Conservation (phyloP, 2,797 vertebrate species). For the Euthynnus affinis region DNA sequence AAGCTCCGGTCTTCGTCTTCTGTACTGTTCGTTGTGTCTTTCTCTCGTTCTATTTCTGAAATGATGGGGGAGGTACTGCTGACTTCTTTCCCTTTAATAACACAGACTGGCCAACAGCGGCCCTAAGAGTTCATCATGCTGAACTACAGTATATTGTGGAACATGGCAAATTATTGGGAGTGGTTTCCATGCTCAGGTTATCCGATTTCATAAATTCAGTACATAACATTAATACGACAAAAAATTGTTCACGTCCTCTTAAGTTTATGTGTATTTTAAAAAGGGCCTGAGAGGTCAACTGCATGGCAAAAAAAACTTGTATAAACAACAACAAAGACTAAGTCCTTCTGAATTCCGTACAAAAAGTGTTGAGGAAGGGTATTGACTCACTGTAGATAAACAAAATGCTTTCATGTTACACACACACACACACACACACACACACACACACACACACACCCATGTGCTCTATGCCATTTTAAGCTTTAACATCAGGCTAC, state of each 20-base stretch:
- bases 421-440: not conserved
- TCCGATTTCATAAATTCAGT: not conserved
- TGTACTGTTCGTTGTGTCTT: not conserved
- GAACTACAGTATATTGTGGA: constrained; percentile 24
- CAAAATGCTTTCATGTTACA: not conserved
- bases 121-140: constrained; percentile 46
- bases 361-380: not conserved
- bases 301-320: not conserved
- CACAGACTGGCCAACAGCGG: constrained; percentile 67
- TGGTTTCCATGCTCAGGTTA: not conserved
- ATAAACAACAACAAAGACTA: not conserved
- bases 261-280: too few species aligned
- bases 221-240: not conserved
- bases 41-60: constrained; percentile 28
- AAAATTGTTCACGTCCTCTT: not conserved
- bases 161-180: not conserved
- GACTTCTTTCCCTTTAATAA: not conserved
- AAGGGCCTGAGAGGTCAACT: not conserved
- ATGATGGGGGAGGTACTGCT: constrained; percentile 40
- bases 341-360: not conserved
- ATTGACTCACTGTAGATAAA: too few species aligned
- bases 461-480: too few species aligned
- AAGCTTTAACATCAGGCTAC: too few species aligned
- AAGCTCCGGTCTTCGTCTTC: not conserved
- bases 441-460: constrained; percentile 8